These are phyloP conservation scores for Chaetura pelagica DNA, from an alignment of 2,113 vertebrate genomes.

Conservation along the genomic window DNA sequence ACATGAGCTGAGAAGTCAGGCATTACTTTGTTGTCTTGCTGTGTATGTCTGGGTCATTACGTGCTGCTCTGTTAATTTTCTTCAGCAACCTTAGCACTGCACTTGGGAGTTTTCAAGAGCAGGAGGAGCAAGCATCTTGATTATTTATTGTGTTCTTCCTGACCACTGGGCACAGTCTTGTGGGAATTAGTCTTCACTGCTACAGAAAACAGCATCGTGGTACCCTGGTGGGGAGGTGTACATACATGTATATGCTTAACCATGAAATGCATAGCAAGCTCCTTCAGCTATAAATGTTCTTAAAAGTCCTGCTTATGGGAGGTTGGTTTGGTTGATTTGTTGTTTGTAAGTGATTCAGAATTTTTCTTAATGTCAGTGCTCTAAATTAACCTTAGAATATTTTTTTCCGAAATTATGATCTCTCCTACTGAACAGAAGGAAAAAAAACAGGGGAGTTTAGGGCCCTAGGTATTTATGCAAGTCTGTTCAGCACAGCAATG, in stretches of 20 bases:
- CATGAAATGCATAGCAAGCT: constrained; percentile 13
- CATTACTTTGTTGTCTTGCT: background rate
- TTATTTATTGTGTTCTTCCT: background rate
- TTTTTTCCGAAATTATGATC: too few relatives aligned
- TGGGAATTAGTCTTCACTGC: background rate
- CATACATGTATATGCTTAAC: constrained; percentile 30
- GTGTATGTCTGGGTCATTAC: background rate
- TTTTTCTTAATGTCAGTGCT: constrained; percentile 52
- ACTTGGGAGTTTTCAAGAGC: background rate
- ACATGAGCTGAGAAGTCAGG: background rate
- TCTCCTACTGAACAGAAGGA: too few relatives aligned
- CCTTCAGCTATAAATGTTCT: constrained; percentile 44
- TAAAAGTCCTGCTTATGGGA: constrained; percentile 43
- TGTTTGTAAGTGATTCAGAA: constrained; percentile 22
- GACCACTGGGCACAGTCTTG: background rate
- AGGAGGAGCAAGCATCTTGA: background rate
- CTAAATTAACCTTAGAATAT: too few relatives aligned
- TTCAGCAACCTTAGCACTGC: constrained; percentile 11
- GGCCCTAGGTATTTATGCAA: too few relatives aligned
- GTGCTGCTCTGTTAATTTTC: background rate
- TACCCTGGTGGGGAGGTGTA: background rate
- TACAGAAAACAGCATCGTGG: background rate
- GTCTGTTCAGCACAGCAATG: too few relatives aligned
- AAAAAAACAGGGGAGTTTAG: too few relatives aligned
- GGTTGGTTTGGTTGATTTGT: too few relatives aligned